Base-by-base conservation (phyloP, 2,888 invertebrate genomes). In the Drosophila planitibia region DNA sequence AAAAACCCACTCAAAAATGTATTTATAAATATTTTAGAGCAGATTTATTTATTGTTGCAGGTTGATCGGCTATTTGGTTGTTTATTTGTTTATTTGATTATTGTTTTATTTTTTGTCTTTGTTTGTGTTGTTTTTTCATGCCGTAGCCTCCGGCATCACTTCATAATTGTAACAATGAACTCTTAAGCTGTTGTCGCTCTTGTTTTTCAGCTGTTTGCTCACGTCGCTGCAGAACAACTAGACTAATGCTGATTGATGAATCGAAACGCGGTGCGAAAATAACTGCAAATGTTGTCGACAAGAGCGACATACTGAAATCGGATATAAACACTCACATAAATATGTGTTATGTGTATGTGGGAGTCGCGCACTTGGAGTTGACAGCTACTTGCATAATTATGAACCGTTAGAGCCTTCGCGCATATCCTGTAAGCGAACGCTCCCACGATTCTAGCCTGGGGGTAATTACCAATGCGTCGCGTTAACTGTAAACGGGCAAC, bases 141-240 rank as follows among this genome's bases (percentile, higher is more conserved):
- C 57, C 66, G 70, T 25, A 25, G 81, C 69, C 68, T 57, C 14
- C 30, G 78, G 80, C 77, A 62, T 51, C 72, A 75, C 84, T 84
- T 60, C 73, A 81, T 85, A 89, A 89, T 80, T 89, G 88, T 89
- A 89, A 88, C 88, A 89, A 89, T 89, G 90, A 89, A 89, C 90
- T 89, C 84, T 84, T 82, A 85, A 88, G 89, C 85, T 86, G 85
- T 88, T 86, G 83, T 71, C 85, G 85, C 85, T 88, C 85, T 86
- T 86, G 89, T 85, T 86, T 61, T 71, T 62, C 70, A 58, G 62
- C 68, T 79, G 70, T 74, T 81, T 60, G 55, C 55, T 53, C 44
- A 44, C 59, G 41, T 53, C 60, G 30, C 49, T 30, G 57, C 33
- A 47, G 39, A 77, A 76, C 70, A 81, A 76, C 64, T 77, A 69